Evolutionary conservation across 1,140 invertebrate species (phyloP).

Genomic region (Chelonus insularis): DNA sequence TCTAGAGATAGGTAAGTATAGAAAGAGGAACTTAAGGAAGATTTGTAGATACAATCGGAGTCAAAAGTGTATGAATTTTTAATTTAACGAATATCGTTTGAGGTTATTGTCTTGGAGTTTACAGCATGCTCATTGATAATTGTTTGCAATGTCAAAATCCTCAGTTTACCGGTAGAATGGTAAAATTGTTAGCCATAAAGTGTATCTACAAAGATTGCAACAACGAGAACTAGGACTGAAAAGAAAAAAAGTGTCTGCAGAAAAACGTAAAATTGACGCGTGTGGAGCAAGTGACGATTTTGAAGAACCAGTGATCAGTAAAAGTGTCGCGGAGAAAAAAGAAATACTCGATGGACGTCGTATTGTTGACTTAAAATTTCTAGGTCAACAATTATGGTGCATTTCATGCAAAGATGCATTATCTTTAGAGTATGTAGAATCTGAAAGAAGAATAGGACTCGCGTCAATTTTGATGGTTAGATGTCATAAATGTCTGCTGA

Average conservation of each 20-base stretch:
- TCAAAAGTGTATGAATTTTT: no score
- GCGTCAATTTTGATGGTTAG: conserved; percentile 20
- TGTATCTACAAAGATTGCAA: neutral
- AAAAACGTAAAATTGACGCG: neutral
- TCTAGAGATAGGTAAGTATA: no score
- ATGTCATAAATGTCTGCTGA: conserved; percentile 29
- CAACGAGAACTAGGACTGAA: neutral
- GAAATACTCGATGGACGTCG: conserved; percentile 12
- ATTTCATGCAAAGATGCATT: conserved; percentile 19
- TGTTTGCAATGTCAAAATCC: neutral
- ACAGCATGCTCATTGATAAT: no score
- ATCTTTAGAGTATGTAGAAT: conserved; percentile 24
- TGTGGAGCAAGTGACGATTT: neutral
- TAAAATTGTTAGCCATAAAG: conserved; percentile 4
- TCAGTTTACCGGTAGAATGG: neutral
- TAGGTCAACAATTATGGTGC: conserved; percentile 25
- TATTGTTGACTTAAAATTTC: conserved; percentile 20
- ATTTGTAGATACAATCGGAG: no score
- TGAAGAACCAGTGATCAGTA: neutral
- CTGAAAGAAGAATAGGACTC: conserved; percentile 20
- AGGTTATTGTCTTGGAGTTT: no score
- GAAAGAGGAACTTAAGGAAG: no score
- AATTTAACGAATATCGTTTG: no score
- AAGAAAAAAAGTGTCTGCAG: no score
- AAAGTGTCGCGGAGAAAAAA: neutral